Conservation (phyloP, 2,888 invertebrate species). For the Netelia virgata region DNA sequence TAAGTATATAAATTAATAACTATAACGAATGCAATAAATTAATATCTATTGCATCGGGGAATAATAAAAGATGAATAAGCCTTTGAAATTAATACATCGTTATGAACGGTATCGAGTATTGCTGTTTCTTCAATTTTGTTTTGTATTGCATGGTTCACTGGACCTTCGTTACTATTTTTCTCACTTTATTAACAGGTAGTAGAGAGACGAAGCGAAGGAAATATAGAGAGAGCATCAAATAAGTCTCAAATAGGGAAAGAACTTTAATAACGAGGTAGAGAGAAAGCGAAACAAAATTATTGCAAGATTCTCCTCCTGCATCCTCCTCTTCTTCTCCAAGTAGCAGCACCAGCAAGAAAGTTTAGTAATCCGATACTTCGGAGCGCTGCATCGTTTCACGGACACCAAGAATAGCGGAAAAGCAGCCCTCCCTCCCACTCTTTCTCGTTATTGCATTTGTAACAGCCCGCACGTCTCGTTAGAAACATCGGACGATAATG, state of each 20-base stretch:
- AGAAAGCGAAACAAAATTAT: conserved; percentile 72
- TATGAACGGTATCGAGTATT: neutral
- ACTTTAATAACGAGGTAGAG: conserved; percentile 46
- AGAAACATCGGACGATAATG: conserved; percentile 37
- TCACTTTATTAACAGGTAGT: conserved; percentile 52
- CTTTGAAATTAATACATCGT: conserved; percentile 20
- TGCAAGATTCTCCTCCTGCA: conserved; percentile 67
- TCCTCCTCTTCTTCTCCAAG: conserved; percentile 55
- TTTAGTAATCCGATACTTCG: conserved; percentile 68
- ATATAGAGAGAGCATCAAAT: conserved; percentile 34
- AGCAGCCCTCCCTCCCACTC: conserved; percentile 27
- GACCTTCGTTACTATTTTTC: conserved; percentile 44
- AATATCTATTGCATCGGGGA: neutral
- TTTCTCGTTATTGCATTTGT: conserved; percentile 38
- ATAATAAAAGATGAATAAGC: no score
- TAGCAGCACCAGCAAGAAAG: conserved; percentile 55
- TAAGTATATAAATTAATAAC: neutral
- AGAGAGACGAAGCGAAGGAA: neutral
- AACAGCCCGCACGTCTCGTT: conserved; percentile 5
- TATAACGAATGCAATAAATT: neutral
- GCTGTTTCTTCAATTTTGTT: neutral
- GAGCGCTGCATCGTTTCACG: conserved; percentile 44
- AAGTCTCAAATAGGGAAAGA: conserved; percentile 50
- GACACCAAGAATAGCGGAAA: conserved; percentile 18
- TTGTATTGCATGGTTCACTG: neutral